Base-by-base conservation (phyloP, 2,797 vertebrate species). In the Gymnoscopelus microlampas region DNA sequence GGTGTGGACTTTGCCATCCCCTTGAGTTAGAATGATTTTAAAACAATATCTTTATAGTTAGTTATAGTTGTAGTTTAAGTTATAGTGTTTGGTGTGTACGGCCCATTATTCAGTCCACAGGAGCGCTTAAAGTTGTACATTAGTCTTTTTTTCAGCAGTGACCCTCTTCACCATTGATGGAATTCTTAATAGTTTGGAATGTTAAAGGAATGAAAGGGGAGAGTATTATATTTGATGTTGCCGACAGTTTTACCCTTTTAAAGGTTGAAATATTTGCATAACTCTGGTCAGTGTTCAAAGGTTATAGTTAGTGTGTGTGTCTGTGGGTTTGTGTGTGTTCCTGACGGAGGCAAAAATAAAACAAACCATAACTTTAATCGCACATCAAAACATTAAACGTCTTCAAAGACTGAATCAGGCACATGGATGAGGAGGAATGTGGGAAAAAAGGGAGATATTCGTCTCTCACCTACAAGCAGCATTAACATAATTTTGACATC, bases 201-300 rank as follows among this genome's bases (percentile, higher is more conserved):
- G 47, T 50, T 73, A 74, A 24, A 6, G 24, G 24, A 51, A 24
- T 9, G 53, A 55, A 24, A 24, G 8, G 10, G 71, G 71, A 65
- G 24, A 65, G 24, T 57, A 60, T 3, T 13, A 23, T 53, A 44
- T 76, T 47, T 63, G 58, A 80, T 68, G 71, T 70, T 71, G 81
- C 72, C 78, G 77, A 84, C 73, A 70, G 71, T 50, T 77, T 78
- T 76, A 71, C 70, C 61, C 76, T 85, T 86, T 76, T 54, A 89
- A 88, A 89, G 87, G 82, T 89, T 83, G 69, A 78, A 62, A 70
- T 57, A 82, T 83, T 82, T 88, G 81, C 84, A 84, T 87, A 79
- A 75, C 57, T 68, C 76, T 44, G 79, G 68, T 68, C 74, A 74
- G 32, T 73, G 55, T 79, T 64, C 66, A 85, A 88, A 85, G 79